Base-by-base conservation (phyloP, 2,888 invertebrate genomes). In the Perdita meconis region DNA sequence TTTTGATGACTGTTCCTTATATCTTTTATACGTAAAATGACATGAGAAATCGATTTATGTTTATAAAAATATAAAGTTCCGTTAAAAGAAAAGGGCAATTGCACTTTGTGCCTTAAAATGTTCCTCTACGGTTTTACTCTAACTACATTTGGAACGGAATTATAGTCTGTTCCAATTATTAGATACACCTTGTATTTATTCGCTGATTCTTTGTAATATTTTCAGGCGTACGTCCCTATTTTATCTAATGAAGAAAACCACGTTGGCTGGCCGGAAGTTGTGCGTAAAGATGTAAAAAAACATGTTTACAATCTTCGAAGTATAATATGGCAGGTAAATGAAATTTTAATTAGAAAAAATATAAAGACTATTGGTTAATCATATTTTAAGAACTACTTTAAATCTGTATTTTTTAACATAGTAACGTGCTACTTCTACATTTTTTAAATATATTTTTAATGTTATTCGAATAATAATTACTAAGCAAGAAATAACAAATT, bases 191-290 rank as follows among this genome's bases (percentile, higher is more conserved):
- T n/a, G n/a, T n/a, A n/a, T n/a, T n/a, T n/a, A 0, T 13, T 8
- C 13, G 6, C 16, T 24, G 24, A 38, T 4, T 51, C n/a, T 16
- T 22, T 16, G 26, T 6, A 12, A 36, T 38, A 26, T 19, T 59
- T 3, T 30, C 57, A 93, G 93, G 95, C 96, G 1, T 95, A 96
- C 61, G 94, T 95, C 6, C 97, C 97, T 0, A 89, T 97, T 44
- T 92, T 97, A 2, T 95, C 95, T 50, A 96, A 96, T 90, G 93
- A 95, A 0, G 94, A 93, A 42, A 96, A 96, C 91, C 95, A 96
- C 87, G 92, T 89, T 26, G 95, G 95, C 2, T 97, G 97, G 97
- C 96, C 97, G 0, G 94, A 94, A 78, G 94, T 96, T 12, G 95
- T 96, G 2, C 93, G 94, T 4, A 94, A 95, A 72, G 97, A 97